phyloP scores from a whole-genome alignment of 2,888 invertebrate genomes.

The Beris chalybata region DNA sequence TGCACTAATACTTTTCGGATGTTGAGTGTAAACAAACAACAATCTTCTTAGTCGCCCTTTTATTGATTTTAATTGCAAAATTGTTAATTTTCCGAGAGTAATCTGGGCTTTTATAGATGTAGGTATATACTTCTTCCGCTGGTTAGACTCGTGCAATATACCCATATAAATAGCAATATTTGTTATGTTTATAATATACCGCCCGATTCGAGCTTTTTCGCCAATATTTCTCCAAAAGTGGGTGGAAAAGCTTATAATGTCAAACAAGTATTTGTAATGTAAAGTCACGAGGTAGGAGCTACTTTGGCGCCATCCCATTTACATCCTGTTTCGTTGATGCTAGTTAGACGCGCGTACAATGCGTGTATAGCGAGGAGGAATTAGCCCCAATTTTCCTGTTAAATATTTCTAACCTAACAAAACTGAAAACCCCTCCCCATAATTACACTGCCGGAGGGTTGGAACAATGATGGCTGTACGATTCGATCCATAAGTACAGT shows the following conservation, averaged over 20 bases:
- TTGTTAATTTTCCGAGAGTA: conserved; percentile 55
- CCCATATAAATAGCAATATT: too few relatives aligned
- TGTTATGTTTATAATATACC: too few relatives aligned
- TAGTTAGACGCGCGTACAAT: conserved; percentile 28
- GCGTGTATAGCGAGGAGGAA: conserved; percentile 29
- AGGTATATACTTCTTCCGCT: conserved; percentile 15
- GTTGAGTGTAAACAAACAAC: conserved; percentile 20
- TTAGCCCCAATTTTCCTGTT: conserved; percentile 38
- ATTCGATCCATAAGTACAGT: conserved; percentile 25
- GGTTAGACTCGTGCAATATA: not conserved
- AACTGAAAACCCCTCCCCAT: not conserved
- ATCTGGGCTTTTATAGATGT: conserved; percentile 12
- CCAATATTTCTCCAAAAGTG: too few relatives aligned
- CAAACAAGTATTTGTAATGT: too few relatives aligned
- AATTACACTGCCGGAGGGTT: not conserved
- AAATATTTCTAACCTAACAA: conserved; percentile 29
- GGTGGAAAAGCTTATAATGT: too few relatives aligned
- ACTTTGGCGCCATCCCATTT: conserved; percentile 1
- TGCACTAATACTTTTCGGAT: conserved; percentile 11
- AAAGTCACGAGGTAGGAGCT: too few relatives aligned
- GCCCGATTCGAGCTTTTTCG: too few relatives aligned
- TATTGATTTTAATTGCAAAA: conserved; percentile 57
- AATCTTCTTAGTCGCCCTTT: conserved; percentile 22
- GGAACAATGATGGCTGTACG: conserved; percentile 30
- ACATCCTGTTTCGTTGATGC: conserved; percentile 13